A percentile compares a stretch with the other conserved stretches of the same genome.
These are phyloP conservation scores for Hypsibius dujardini DNA, from an alignment of 1,140 invertebrate genomes.

Conservation along the genomic window DNA sequence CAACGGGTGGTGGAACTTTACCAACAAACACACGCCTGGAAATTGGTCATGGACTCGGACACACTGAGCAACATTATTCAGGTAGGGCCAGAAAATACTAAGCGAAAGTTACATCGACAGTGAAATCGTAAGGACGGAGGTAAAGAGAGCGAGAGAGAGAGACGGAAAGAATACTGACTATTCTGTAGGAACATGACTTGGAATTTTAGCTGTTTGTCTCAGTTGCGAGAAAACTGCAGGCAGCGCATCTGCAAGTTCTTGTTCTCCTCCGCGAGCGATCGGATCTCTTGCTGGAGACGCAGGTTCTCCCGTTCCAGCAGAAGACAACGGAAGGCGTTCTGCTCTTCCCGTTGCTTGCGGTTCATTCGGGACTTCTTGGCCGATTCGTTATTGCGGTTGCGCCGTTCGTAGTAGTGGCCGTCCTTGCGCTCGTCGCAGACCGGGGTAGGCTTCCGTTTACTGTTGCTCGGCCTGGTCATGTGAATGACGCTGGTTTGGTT, in stretches of 20 bases:
- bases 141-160: background rate
- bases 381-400: slow-evolving; percentile 36
- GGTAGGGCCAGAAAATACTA: background rate
- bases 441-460: slow-evolving; percentile 27
- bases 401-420: slow-evolving; percentile 32
- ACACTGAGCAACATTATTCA: background rate
- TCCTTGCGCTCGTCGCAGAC: slow-evolving; percentile 32
- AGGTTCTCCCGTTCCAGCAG: slow-evolving; percentile 34
- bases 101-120: background rate
- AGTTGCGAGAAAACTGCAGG: no score
- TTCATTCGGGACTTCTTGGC: slow-evolving; percentile 34
- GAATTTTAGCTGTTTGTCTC: background rate
- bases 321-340: slow-evolving; percentile 27
- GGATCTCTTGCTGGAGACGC: slow-evolving; percentile 31
- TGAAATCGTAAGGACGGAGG: background rate
- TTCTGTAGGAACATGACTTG: background rate
- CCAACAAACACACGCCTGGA: background rate
- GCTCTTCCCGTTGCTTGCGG: slow-evolving; percentile 31
- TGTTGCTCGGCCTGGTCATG: background rate
- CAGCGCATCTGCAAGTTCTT: background rate
- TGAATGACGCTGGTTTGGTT: background rate
- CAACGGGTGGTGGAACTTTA: background rate
- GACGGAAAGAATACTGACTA: background rate
- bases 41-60: slow-evolving; percentile 12
- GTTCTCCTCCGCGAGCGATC: slow-evolving; percentile 24